Conservation (phyloP, 2,113 vertebrate genomes). For the Scalopus aquaticus region DNA sequence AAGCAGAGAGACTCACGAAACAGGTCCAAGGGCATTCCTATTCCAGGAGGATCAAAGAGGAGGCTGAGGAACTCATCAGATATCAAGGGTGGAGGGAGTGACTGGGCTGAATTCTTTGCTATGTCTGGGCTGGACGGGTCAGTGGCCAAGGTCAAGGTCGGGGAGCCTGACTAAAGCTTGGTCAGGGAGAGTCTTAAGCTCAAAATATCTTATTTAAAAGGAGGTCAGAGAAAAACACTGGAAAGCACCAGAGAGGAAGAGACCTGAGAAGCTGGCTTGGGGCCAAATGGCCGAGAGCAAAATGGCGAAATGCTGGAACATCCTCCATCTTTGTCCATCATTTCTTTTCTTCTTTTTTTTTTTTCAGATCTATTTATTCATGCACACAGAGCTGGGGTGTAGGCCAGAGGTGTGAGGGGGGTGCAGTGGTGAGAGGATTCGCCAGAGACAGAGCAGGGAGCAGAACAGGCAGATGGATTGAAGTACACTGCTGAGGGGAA, state of each 20-base stretch:
- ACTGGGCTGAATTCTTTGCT: not conserved
- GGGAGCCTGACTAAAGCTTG: not conserved
- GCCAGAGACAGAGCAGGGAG: no score
- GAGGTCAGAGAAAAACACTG: no score
- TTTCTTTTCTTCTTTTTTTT: no score
- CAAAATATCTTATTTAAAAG: not conserved
- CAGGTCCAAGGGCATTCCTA: not conserved
- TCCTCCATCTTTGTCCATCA: no score
- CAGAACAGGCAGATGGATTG: no score
- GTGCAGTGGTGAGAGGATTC: no score
- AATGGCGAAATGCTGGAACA: no score
- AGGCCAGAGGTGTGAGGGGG: no score
- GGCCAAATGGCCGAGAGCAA: not conserved
- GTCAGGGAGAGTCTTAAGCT: not conserved
- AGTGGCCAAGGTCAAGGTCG: not conserved
- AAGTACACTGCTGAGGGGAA: no score
- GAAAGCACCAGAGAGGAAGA: not conserved
- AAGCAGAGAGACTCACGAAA: not conserved
- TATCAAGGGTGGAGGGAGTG: not conserved
- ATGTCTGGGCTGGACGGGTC: not conserved
- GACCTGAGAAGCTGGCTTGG: not conserved
- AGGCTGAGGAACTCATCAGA: not conserved
- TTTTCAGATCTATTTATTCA: no score
- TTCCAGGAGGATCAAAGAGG: accelerated
- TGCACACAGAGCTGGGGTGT: no score